phyloP scores from a whole-genome alignment of 2,113 vertebrate species.

The Odocoileus virginianus region DNA sequence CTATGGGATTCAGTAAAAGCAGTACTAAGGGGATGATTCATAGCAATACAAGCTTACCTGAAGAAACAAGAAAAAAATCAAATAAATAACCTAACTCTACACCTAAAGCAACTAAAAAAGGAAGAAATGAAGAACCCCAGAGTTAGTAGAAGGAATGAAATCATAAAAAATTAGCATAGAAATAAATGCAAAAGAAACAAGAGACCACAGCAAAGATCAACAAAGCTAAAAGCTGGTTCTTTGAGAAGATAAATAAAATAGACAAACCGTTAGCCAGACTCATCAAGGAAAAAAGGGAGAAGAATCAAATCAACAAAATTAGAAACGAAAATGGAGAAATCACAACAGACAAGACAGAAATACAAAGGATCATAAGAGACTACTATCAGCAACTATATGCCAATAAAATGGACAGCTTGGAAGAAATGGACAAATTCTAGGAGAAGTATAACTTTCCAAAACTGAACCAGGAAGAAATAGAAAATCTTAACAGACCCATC shows the following conservation, averaged over 20 bases:
- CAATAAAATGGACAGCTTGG: background rate
- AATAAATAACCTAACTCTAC: background rate
- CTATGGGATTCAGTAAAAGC: background rate
- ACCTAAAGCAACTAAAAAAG: background rate
- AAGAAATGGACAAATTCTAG: background rate
- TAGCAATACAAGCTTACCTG: background rate
- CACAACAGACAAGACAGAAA: background rate
- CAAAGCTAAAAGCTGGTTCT: background rate
- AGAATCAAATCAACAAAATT: background rate
- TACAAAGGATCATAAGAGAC: background rate
- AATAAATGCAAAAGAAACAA: background rate
- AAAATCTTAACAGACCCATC: background rate
- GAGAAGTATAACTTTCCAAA: background rate
- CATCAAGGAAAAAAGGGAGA: background rate
- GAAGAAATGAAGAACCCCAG: background rate
- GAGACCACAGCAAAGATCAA: background rate
- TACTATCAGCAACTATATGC: background rate
- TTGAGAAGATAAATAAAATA: background rate
- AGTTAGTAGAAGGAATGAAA: background rate
- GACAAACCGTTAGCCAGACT: background rate
- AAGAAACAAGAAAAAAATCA: background rate
- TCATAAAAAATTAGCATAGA: background rate
- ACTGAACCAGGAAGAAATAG: background rate
- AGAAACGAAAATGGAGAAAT: background rate
- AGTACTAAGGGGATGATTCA: background rate